phyloP scores from a whole-genome alignment of 1,140 invertebrate genomes.

The Papilio aristodemus region DNA sequence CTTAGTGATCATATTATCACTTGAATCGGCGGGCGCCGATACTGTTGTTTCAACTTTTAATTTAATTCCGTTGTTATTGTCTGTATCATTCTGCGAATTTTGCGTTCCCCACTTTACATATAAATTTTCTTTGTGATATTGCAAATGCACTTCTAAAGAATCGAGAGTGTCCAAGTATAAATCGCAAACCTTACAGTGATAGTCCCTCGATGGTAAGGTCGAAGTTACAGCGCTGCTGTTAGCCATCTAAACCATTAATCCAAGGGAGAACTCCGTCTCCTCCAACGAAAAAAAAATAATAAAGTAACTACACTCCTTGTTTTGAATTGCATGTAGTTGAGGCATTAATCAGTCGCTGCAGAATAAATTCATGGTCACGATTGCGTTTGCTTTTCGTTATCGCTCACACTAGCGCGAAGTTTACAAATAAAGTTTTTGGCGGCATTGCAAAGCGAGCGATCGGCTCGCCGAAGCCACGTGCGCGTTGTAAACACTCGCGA shows the following conservation, averaged over 20 bases:
- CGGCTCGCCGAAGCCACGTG: constrained; percentile 64
- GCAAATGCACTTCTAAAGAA: constrained; percentile 88
- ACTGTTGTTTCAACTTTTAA: constrained; percentile 76
- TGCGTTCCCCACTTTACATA: constrained; percentile 88
- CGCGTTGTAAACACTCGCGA: constrained; percentile 68
- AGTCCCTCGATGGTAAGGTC: constrained; percentile 76
- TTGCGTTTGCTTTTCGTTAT: constrained; percentile 48
- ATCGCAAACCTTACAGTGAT: constrained; percentile 87
- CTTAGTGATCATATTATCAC: constrained; percentile 81
- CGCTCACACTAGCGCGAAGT: constrained; percentile 63
- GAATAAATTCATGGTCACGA: constrained; percentile 64
- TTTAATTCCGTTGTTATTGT: constrained; percentile 85
- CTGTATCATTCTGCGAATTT: constrained; percentile 81
- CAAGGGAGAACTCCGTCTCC: constrained; percentile 71
- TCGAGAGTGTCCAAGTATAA: constrained; percentile 86
- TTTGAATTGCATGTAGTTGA: constrained; percentile 68
- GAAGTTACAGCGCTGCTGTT: constrained; percentile 79
- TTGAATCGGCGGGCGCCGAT: constrained; percentile 83
- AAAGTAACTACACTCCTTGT: constrained; percentile 67
- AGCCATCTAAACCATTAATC: constrained; percentile 79
- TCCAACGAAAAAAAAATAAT: constrained; percentile 77
- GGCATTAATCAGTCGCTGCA: constrained; percentile 62
- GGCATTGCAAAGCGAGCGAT: constrained; percentile 67
- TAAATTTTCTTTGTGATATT: constrained; percentile 89
- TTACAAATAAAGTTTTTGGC: constrained; percentile 75